A percentile compares a stretch with the other conserved stretches of the same genome.
phyloP scores from a whole-genome alignment of 2,888 invertebrate species.

The Drosophila nr. perissopoda region DNA sequence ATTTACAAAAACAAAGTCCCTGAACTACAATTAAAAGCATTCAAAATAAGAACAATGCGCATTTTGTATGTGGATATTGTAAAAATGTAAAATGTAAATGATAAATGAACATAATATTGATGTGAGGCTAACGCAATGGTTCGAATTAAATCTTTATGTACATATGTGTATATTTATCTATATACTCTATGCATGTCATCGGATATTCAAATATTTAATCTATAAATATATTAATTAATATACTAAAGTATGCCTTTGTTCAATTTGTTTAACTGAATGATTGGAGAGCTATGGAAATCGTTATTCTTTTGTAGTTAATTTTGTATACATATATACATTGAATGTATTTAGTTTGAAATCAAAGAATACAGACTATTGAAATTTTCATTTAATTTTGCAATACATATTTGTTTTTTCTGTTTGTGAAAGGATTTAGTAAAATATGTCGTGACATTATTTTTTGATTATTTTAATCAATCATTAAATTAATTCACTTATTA shows the following conservation, averaged over 20 bases:
- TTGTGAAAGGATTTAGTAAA: constrained; percentile 9
- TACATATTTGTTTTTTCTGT: neutral
- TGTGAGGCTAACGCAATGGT: neutral
- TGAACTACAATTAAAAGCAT: constrained; percentile 28
- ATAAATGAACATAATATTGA: constrained; percentile 12
- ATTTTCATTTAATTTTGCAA: neutral
- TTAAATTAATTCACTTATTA: constrained; percentile 10
- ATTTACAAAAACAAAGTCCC: constrained; percentile 21
- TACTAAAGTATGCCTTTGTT: neutral
- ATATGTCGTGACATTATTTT: constrained; percentile 53
- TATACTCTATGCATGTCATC: neutral
- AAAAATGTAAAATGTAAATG: constrained; percentile 24
- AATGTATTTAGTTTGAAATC: neutral
- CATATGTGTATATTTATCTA: neutral
- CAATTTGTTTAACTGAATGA: neutral
- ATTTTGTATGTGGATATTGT: neutral
- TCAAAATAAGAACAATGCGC: constrained; percentile 14
- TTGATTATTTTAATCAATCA: constrained; percentile 8
- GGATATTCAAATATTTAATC: constrained; percentile 4
- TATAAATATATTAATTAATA: neutral
- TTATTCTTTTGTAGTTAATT: neutral
- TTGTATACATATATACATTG: neutral
- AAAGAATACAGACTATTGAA: neutral
- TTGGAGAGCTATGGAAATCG: neutral
- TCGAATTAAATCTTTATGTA: neutral